Percentiles rank a stretch among this genome's conserved stretches.
phyloP scores from a whole-genome alignment of 1,140 invertebrate genomes.

The Lordiphosa mommai region DNA sequence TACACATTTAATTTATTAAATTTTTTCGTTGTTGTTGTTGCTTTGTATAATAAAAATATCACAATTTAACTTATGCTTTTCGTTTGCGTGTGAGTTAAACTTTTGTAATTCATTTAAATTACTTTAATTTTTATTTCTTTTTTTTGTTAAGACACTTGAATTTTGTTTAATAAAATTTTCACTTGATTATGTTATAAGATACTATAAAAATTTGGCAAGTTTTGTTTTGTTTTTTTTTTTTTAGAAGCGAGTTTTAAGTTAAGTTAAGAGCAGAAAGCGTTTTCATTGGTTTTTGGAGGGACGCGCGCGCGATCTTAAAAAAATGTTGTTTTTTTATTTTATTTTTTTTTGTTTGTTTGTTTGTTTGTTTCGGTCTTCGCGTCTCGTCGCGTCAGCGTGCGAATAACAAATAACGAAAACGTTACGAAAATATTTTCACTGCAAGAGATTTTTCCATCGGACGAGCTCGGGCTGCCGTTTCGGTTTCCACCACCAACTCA shows the following conservation, averaged over 20 bases:
- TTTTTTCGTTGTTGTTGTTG: constrained; percentile 16
- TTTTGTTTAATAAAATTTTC: constrained; percentile 21
- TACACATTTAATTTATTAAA: constrained; percentile 41
- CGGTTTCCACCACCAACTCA: constrained; percentile 8
- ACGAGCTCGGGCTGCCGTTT: constrained; percentile 30
- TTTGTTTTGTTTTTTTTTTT: constrained; percentile 33
- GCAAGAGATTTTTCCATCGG: constrained; percentile 69
- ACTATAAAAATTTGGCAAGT: constrained; percentile 57
- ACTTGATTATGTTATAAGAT: constrained; percentile 7
- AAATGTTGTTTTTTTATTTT: constrained; percentile 8
- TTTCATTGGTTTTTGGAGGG: constrained; percentile 4
- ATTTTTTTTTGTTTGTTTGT: constrained; percentile 6
- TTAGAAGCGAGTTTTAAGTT: constrained; percentile 9
- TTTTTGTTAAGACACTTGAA: constrained; percentile 21
- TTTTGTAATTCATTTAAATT: background rate
- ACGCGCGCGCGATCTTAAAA: constrained; percentile 29
- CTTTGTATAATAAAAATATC: constrained; percentile 51
- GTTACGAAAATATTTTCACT: constrained; percentile 72
- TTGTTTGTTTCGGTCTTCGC: constrained; percentile 12
- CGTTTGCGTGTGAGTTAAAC: constrained; percentile 42
- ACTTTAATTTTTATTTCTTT: constrained; percentile 18
- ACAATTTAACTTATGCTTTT: constrained; percentile 52
- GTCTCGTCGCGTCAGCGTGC: constrained; percentile 74
- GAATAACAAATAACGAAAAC: constrained; percentile 79
- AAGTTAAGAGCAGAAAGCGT: constrained; percentile 20